Conservation (phyloP, 2,797 vertebrate species). For the Atherinosoma microstoma region DNA sequence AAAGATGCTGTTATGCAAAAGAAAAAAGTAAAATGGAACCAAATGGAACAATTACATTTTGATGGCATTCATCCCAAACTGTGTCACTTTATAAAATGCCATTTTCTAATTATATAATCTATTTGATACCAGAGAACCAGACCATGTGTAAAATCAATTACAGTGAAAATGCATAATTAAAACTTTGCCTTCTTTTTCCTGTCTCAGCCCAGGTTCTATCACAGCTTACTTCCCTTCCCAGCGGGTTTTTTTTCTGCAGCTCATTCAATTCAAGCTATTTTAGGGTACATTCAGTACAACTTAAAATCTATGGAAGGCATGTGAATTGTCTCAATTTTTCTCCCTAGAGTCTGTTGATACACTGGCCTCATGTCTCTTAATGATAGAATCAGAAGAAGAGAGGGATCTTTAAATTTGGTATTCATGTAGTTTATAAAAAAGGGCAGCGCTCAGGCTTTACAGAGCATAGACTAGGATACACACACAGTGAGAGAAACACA, state of each 20-base stretch:
- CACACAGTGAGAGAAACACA: conserved; percentile 22
- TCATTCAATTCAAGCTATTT: conserved; percentile 24
- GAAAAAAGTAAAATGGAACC: neutral
- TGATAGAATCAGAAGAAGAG: conserved; percentile 32
- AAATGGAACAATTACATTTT: neutral
- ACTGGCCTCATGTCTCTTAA: conserved; percentile 33
- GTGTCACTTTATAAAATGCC: conserved; percentile 3
- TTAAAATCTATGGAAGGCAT: conserved; percentile 36
- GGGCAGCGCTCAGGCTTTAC: conserved; percentile 13
- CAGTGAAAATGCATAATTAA: conserved; percentile 24
- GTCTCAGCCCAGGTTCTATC: conserved; percentile 11
- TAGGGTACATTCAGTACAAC: conserved; percentile 22
- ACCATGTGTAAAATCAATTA: conserved; percentile 17
- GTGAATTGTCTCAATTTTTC: conserved; percentile 23
- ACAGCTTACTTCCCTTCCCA: conserved; percentile 26
- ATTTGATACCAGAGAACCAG: conserved; percentile 3
- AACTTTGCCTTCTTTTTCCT: conserved; percentile 9
- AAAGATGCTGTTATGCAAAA: neutral
- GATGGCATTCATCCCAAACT: neutral
- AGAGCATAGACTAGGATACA: conserved; percentile 10
- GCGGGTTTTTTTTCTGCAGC: conserved; percentile 1
- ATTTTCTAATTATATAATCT: neutral
- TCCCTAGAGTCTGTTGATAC: conserved; percentile 38
- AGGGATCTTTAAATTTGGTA: conserved; percentile 24
- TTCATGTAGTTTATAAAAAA: conserved; percentile 38